Percentiles rank a stretch among this genome's conserved stretches.
Conservation (phyloP, 2,113 vertebrate species). For the Heptranchias perlo region DNA sequence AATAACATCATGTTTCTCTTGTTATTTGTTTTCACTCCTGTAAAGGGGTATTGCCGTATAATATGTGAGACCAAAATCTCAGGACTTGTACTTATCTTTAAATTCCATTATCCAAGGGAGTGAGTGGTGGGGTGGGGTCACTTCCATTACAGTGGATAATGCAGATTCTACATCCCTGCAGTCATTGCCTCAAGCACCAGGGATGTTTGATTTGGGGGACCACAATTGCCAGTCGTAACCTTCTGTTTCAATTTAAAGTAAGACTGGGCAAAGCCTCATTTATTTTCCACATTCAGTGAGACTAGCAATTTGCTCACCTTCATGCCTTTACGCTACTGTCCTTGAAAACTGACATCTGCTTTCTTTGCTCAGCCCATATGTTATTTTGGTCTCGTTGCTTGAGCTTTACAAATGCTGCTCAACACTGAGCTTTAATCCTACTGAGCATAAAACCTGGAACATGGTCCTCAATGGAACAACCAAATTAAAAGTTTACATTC, state of each 20-base stretch:
- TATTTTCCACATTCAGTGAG: background rate
- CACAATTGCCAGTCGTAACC: background rate
- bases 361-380: background rate
- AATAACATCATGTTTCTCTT: background rate
- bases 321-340: background rate
- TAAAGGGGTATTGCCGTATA: background rate
- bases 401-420: background rate
- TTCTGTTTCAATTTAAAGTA: background rate
- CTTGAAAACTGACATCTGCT: background rate
- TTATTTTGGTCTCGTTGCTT: background rate
- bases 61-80: background rate
- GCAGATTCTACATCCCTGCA: background rate
- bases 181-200: background rate
- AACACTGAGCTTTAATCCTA: background rate
- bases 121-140: background rate
- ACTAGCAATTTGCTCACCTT: background rate
- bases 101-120: background rate
- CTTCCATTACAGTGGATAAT: background rate
- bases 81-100: background rate
- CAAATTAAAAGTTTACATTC: background rate
- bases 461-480: background rate
- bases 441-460: background rate
- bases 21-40: background rate
- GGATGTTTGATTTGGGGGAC: background rate
- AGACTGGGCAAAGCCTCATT: background rate